A percentile compares a stretch with the other conserved stretches of the same genome.
Conservation (phyloP, 2,888 invertebrate genomes). For the Scelioninae gen. 1 region DNA sequence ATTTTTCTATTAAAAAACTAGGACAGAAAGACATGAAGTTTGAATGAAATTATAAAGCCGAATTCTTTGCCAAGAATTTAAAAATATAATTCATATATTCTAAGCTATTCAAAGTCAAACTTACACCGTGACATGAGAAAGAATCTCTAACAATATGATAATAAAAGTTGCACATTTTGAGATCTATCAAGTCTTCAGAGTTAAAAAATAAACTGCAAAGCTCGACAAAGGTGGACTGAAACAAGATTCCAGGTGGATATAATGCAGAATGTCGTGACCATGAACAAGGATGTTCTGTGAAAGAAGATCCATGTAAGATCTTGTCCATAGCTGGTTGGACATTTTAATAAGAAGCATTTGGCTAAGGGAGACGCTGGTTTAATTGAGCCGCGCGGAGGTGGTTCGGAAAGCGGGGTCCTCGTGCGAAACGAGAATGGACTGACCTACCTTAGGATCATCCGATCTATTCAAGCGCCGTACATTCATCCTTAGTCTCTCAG, state of each 20-base stretch:
- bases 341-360: constrained; percentile 66
- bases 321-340: constrained; percentile 53
- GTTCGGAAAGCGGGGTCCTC: constrained; percentile 44
- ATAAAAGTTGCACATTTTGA: too few species aligned
- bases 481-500: constrained; percentile 82
- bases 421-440: constrained; percentile 78
- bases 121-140: too few species aligned
- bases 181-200: background rate
- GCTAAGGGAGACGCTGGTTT: constrained; percentile 63
- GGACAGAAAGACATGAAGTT: too few species aligned
- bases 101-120: too few species aligned
- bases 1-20: too few species aligned
- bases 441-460: constrained; percentile 84
- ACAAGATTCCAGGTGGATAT: constrained; percentile 35
- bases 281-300: constrained; percentile 35
- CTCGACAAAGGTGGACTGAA: constrained; percentile 32
- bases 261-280: constrained; percentile 50
- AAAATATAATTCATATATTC: too few species aligned
- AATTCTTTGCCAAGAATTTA: too few species aligned
- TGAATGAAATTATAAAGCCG: background rate
- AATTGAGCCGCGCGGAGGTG: constrained; percentile 59
- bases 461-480: constrained; percentile 82
- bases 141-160: too few species aligned
- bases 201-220: constrained; percentile 1
- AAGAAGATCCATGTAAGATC: constrained; percentile 58